These are phyloP conservation scores for Rhyzopertha dominica DNA, from an alignment of 1,140 invertebrate genomes.

Conservation along the genomic window DNA sequence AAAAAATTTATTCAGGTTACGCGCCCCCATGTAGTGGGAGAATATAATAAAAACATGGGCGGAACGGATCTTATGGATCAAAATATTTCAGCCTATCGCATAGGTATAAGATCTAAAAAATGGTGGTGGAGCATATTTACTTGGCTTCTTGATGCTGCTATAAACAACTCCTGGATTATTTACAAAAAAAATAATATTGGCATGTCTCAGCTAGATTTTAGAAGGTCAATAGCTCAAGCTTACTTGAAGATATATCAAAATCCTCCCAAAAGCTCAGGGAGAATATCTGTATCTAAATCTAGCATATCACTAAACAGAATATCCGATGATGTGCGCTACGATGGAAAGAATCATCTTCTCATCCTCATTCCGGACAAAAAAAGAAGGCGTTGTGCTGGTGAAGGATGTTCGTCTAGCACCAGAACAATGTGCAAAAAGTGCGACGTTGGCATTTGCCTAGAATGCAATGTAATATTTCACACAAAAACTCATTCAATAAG, in stretches of 20 bases:
- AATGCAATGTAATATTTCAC: slow-evolving; percentile 21
- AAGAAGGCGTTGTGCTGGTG: slow-evolving; percentile 18
- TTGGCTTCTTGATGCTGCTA: slow-evolving; percentile 32
- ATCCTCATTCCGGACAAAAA: slow-evolving; percentile 21
- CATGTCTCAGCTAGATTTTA: slow-evolving; percentile 25
- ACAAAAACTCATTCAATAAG: too few species aligned
- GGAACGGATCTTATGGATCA: slow-evolving; percentile 42
- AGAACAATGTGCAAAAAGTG: slow-evolving; percentile 20
- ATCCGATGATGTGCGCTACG: too few species aligned
- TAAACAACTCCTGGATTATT: slow-evolving; percentile 40
- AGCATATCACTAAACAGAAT: slow-evolving; percentile 13
- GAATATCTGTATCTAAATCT: slow-evolving; percentile 5
- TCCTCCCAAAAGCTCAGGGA: slow-evolving; percentile 11
- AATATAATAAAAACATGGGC: slow-evolving; percentile 39
- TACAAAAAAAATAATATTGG: slow-evolving; percentile 23
- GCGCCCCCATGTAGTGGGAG: slow-evolving; percentile 22
- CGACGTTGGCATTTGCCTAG: slow-evolving; percentile 19
- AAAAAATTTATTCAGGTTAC: slow-evolving; percentile 32
- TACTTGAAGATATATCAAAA: slow-evolving; percentile 23
- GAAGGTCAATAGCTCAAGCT: slow-evolving; percentile 21
- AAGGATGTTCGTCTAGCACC: slow-evolving; percentile 15
- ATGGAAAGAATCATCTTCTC: too few species aligned
- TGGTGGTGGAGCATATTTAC: slow-evolving; percentile 42
- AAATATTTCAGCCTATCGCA: slow-evolving; percentile 38
- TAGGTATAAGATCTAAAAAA: slow-evolving; percentile 39